Evolutionary conservation across 2,113 vertebrate species (phyloP).

Genomic region (Mesoclemmys tuberculata): DNA sequence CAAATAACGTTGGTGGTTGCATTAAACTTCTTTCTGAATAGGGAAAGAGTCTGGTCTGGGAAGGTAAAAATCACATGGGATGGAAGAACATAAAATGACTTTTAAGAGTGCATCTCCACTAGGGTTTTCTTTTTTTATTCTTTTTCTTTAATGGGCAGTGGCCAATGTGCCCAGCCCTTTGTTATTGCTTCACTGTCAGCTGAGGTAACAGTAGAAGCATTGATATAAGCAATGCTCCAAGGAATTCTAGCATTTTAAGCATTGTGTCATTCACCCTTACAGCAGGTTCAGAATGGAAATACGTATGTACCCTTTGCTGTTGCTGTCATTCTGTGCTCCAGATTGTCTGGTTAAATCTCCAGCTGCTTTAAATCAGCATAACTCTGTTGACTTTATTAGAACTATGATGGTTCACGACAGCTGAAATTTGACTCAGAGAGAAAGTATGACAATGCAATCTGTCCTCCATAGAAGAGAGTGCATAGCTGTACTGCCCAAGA

Average conservation of each 20-base stretch:
- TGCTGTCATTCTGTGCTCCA: neutral
- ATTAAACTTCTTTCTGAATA: neutral
- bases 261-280: neutral
- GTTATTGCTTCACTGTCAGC: neutral
- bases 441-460: neutral
- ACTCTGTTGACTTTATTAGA: neutral
- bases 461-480: neutral
- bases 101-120: neutral
- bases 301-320: neutral
- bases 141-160: too few species aligned
- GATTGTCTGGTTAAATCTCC: neutral
- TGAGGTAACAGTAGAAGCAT: accelerated
- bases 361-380: accelerated
- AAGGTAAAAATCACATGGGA: neutral
- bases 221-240: neutral
- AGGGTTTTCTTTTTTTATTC: neutral
- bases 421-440: accelerated
- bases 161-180: neutral
- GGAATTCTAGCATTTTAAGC: neutral
- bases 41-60: neutral
- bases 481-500: neutral
- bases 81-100: neutral
- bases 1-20: neutral
- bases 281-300: neutral
- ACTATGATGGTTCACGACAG: accelerated